Conservation (phyloP, 2,113 vertebrate genomes). For the Pseudonaja textilis region DNA sequence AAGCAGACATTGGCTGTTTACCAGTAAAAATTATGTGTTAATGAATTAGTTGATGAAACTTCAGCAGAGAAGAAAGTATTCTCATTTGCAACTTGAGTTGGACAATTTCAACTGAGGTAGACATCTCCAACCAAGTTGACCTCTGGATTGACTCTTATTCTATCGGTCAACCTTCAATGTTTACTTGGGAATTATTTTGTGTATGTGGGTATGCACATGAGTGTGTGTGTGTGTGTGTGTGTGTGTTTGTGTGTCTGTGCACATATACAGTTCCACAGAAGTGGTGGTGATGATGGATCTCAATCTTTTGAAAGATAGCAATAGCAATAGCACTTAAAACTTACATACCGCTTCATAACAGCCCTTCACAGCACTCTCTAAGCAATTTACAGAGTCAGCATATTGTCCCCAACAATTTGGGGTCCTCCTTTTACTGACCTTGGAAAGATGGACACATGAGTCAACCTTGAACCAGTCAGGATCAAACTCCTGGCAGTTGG, state of each 20-base stretch:
- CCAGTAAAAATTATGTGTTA: neutral
- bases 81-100: neutral
- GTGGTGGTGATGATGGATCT: neutral
- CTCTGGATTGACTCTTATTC: conserved; percentile 6
- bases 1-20: neutral
- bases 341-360: no score
- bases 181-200: conserved; percentile 69
- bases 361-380: no score
- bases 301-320: neutral
- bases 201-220: neutral
- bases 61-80: neutral
- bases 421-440: no score
- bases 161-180: conserved; percentile 55
- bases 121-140: conserved; percentile 6
- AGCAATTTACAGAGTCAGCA: no score
- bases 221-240: no score
- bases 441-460: no score
- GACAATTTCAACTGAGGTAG: conserved; percentile 30
- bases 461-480: neutral
- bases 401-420: no score
- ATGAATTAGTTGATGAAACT: neutral
- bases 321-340: no score
- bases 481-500: neutral
- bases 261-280: neutral
- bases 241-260: neutral